Conservation (phyloP, 2,797 vertebrate genomes). For the Coluber constrictor region DNA sequence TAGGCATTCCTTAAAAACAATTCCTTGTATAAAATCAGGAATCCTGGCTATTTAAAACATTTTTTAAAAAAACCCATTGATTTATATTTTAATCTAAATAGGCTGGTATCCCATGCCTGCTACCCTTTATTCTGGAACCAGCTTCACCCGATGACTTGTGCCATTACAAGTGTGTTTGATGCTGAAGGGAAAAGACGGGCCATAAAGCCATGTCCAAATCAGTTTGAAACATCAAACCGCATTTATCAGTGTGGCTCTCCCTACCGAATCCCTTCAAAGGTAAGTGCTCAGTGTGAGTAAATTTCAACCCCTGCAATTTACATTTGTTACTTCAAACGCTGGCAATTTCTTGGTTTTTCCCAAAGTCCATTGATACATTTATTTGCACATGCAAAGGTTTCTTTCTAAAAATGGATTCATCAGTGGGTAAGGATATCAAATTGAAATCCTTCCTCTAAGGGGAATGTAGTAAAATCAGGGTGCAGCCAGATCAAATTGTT, state of each 20-base stretch:
- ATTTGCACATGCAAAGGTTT: neutral
- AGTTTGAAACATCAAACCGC: slow-evolving; percentile 80
- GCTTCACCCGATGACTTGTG: slow-evolving; percentile 54
- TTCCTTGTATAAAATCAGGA: neutral
- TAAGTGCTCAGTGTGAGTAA: slow-evolving; percentile 53
- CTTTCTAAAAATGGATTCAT: neutral
- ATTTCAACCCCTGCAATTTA: neutral
- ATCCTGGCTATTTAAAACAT: neutral
- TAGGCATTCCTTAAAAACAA: neutral
- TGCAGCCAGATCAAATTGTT: neutral
- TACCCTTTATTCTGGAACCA: slow-evolving; percentile 72
- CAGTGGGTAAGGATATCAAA: neutral
- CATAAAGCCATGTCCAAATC: slow-evolving; percentile 82
- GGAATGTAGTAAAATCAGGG: neutral
- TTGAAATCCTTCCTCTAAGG: neutral
- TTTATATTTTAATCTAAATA: slow-evolving; percentile 34
- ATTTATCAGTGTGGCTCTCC: slow-evolving; percentile 89
- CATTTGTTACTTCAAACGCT: neutral
- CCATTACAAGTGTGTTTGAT: slow-evolving; percentile 65
- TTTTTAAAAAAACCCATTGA: neutral
- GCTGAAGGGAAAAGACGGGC: slow-evolving; percentile 66
- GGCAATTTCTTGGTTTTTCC: neutral
- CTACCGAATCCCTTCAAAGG: slow-evolving; percentile 83
- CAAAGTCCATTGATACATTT: neutral
- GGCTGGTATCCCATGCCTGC: slow-evolving; percentile 73